Evolutionary conservation across 2,797 vertebrate genomes (phyloP), one percentile per base, ranked within the genome.

Genomic region (Pampus argenteus): DNA sequence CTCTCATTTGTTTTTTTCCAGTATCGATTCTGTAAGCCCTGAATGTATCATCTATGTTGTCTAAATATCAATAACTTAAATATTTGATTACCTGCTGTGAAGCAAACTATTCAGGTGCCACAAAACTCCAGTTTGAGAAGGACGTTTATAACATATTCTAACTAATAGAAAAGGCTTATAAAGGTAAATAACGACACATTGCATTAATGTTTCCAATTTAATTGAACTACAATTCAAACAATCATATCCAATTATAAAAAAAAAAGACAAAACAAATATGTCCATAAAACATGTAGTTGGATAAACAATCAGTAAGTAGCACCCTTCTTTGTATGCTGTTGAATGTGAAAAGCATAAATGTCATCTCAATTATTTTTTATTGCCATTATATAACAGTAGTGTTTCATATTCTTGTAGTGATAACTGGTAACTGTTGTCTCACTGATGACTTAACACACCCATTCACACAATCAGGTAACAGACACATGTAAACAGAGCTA

Each of bases 141-240:
- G 15, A 44, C 42, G 23, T 8, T 8, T 4, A n/a, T 38, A n/a
- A 8, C 44, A 20, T n/a, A 61, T 54, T 76, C 40, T 57, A 10
- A 17, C 17, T n/a, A n/a, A 47, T 5, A 9, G 1, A 36, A 56
- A 44, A 11, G 10, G 2, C 31, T 22, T 64, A 22, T 13, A 3
- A 10, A 4, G 18, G 36, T 28, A 38, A 9, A 73, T 71, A 13
- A 29, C 23, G 6, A 61, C 38, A 67, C 0, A 59, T n/a, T 49
- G 18, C 8, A 29, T 83, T 88, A 82, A 71, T 78, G 86, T 60
- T 3, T 57, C 14, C 25, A 20, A n/a, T 69, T 13, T 26, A 69
- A 74, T 71, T 2, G 8, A 67, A 78, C 74, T 47, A 40, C 29
- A 71, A 48, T 52, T 71, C 6, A 81, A 56, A 42, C 1, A 26